phyloP scores from a whole-genome alignment of 2,888 invertebrate genomes.

The Congeria kusceri region DNA sequence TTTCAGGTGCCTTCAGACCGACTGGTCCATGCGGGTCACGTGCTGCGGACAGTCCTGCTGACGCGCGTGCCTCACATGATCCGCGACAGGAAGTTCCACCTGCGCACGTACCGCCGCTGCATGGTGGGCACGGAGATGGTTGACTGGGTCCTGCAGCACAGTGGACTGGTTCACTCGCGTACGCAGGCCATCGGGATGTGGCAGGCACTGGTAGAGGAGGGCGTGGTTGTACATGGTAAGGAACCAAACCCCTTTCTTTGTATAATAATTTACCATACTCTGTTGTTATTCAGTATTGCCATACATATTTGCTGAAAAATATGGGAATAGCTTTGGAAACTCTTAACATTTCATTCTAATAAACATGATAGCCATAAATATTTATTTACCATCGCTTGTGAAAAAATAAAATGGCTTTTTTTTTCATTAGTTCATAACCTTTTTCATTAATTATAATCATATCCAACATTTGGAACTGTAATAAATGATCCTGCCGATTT shows the following conservation, averaged over 20 bases:
- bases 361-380: too few relatives aligned
- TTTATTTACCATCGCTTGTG: too few relatives aligned
- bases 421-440: too few relatives aligned
- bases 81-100: slow-evolving; percentile 88
- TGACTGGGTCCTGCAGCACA: slow-evolving; percentile 91
- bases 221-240: slow-evolving; percentile 91
- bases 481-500: too few relatives aligned
- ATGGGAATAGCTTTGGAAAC: background rate
- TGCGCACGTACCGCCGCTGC: slow-evolving; percentile 88
- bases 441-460: too few relatives aligned
- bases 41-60: slow-evolving; percentile 89
- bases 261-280: too few relatives aligned
- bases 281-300: too few relatives aligned
- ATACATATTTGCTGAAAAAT: background rate
- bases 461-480: too few relatives aligned
- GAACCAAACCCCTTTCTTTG: too few relatives aligned
- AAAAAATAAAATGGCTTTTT: too few relatives aligned
- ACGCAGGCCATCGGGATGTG: slow-evolving; percentile 93
- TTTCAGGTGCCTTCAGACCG: slow-evolving; percentile 88
- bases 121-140: slow-evolving; percentile 93
- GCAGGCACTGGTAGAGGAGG: slow-evolving; percentile 93
- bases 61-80: slow-evolving; percentile 88
- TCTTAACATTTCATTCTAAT: too few relatives aligned
- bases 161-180: slow-evolving; percentile 88
- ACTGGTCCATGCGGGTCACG: slow-evolving; percentile 90